Percentiles rank a stretch among this genome's conserved stretches.
Evolutionary conservation across 2,113 vertebrate species (phyloP).

Genomic region (Tinamus guttatus): DNA sequence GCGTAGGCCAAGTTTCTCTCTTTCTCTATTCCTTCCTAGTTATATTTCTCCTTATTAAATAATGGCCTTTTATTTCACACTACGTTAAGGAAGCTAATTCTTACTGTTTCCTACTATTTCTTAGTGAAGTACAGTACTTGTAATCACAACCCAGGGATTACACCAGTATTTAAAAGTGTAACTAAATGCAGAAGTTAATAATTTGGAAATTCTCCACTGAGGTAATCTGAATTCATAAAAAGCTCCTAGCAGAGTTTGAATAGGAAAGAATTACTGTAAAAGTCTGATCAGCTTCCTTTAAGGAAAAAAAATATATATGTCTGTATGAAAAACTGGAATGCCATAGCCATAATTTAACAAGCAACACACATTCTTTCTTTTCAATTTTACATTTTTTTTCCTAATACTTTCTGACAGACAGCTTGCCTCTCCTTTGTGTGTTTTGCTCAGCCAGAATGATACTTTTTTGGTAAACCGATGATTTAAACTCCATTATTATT

Average conservation of each 20-base stretch:
- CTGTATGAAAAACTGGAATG: background rate
- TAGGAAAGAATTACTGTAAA: background rate
- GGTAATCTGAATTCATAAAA: background rate
- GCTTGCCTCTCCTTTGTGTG: constrained; percentile 31
- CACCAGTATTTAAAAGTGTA: background rate
- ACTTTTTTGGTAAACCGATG: constrained; percentile 42
- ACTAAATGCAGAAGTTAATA: background rate
- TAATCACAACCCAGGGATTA: background rate
- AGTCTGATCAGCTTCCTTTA: background rate
- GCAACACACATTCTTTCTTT: background rate
- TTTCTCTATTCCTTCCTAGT: background rate
- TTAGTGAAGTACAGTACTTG: background rate
- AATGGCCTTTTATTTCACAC: background rate
- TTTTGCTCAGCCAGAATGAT: constrained; percentile 33
- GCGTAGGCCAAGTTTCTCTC: background rate
- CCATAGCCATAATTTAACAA: background rate
- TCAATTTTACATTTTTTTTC: background rate
- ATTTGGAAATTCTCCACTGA: background rate
- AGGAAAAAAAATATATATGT: background rate
- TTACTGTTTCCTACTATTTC: background rate
- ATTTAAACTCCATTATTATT: constrained; percentile 72
- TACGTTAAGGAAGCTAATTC: background rate
- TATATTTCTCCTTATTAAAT: background rate
- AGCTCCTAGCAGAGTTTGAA: background rate
- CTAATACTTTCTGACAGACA: constrained; percentile 7